These are phyloP conservation scores for Polyommatus icarus DNA, from an alignment of 2,888 invertebrate species.

Conservation along the genomic window DNA sequence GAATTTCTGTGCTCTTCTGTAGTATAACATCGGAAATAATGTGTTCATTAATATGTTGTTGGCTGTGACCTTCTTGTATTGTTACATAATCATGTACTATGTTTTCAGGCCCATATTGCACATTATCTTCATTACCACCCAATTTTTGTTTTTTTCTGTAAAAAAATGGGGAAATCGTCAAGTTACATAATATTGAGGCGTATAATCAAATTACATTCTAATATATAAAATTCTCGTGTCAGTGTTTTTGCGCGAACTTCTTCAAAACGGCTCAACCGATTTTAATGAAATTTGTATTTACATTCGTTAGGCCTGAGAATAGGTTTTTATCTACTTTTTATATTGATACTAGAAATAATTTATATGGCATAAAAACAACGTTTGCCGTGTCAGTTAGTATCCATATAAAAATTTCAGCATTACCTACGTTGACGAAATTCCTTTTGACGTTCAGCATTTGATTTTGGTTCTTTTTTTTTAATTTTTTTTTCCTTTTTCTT, in stretches of 20 bases:
- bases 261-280: too few species aligned
- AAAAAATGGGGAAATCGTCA: conserved; percentile 42
- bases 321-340: too few species aligned
- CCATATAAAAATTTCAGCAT: conserved; percentile 46
- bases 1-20: conserved; percentile 47
- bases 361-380: too few species aligned
- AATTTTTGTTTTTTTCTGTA: conserved; percentile 46
- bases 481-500: conserved; percentile 44
- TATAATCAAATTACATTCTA: too few species aligned
- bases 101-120: conserved; percentile 44
- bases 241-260: too few species aligned
- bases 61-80: conserved; percentile 42
- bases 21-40: conserved; percentile 48
- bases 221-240: too few species aligned
- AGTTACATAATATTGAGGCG: too few species aligned
- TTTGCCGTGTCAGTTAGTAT: conserved; percentile 4
- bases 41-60: conserved; percentile 43
- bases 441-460: conserved; percentile 50
- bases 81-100: conserved; percentile 42
- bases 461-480: conserved; percentile 45
- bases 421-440: conserved; percentile 46
- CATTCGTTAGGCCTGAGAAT: too few species aligned
- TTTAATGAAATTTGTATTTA: too few species aligned
- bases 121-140: conserved; percentile 46
- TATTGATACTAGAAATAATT: too few species aligned